Evolutionary conservation across 2,113 vertebrate genomes (phyloP), one percentile per base, ranked within the genome.

Genomic region (Myiozetetes cayanensis): DNA sequence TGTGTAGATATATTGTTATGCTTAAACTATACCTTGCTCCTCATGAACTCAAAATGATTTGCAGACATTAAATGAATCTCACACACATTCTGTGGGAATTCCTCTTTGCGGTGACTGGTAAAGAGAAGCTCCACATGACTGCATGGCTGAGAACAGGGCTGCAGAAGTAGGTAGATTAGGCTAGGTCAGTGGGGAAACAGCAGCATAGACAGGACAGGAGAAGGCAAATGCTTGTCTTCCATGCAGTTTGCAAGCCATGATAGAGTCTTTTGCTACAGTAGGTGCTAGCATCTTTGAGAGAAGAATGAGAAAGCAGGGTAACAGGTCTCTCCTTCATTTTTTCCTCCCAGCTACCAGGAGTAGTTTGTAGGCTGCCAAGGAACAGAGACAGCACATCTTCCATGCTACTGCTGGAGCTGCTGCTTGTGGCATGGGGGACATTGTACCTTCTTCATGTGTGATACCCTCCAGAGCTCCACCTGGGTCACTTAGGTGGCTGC

Each of bases 151-250:
- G 46, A 33, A 33, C 12, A 63, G 49, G 39, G 18, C n/a, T 3
- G 1, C 41, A 46, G 35, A 43, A 65, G 18, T 3, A 27, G 44
- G 18, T 65, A 68, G 67, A 19, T 63, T 35, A 43, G 44, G 20
- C 9, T 3, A 4, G 53, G 41, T 52, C 30, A 25, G 33, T 18
- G 33, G 75, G 27, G 33, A 67, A 61, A 22, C 15, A 24, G 31
- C 43, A 24, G 18, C 0, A 0, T 8, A 37, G 49, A 62, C 65
- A 53, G n/a, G 19, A 70, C 11, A 61, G 27, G 33, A 41, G 37
- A 73, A 58, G 43, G 15, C 23, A 71, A 31, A 49, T 74, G 14
- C 16, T 81, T 49, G n/a, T 74, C 10, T 61, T 56, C 50, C 55
- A 14, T 63, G 44, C 20, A 43, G 33, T 46, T 13, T 23, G 35